phyloP scores from a whole-genome alignment of 2,888 invertebrate species.

The Drosophila meridiana region DNA sequence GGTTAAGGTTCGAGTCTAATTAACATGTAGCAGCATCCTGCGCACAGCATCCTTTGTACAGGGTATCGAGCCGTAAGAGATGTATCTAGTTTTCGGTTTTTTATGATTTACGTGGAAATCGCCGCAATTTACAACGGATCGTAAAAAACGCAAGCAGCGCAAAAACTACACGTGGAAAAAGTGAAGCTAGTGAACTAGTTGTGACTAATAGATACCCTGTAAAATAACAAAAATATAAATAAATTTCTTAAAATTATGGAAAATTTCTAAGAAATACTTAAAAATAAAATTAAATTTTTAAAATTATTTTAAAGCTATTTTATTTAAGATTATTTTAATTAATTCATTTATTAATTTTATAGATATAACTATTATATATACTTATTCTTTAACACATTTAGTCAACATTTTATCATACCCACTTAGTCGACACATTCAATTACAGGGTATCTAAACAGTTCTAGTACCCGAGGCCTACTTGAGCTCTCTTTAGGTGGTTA shows the following conservation, averaged over 20 bases:
- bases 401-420: background rate
- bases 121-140: constrained; percentile 63
- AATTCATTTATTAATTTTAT: too few relatives aligned
- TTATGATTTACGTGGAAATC: constrained; percentile 81
- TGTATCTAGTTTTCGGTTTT: constrained; percentile 49
- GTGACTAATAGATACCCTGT: constrained; percentile 13
- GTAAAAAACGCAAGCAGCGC: constrained; percentile 69
- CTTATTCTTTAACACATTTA: background rate
- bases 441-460: constrained; percentile 21
- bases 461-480: background rate
- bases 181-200: background rate
- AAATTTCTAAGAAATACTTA: background rate
- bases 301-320: too few relatives aligned
- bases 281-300: background rate
- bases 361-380: background rate
- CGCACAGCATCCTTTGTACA: constrained; percentile 41
- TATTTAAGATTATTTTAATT: too few relatives aligned
- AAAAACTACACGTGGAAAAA: constrained; percentile 26
- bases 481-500: constrained; percentile 52
- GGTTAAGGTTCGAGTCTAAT: constrained; percentile 59
- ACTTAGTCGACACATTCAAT: rapidly evolving
- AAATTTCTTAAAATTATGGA: background rate
- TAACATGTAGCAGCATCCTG: constrained; percentile 68
- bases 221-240: background rate
- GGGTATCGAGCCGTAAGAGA: constrained; percentile 42